Evolutionary conservation across 2,888 invertebrate genomes (phyloP).

Genomic region (Hofmannophila pseudospretella): DNA sequence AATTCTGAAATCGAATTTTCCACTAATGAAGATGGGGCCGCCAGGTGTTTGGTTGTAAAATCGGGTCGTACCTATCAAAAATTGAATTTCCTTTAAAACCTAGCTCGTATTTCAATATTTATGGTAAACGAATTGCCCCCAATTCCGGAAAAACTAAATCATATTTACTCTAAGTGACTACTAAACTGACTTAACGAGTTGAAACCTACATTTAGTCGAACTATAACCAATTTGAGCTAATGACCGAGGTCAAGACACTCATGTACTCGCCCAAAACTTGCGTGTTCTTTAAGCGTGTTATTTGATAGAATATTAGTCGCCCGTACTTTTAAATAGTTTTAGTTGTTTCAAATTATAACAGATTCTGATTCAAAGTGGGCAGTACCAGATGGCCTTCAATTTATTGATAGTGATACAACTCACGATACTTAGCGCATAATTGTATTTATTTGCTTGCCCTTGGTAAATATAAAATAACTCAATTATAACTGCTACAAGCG

Average conservation of each 20-base stretch:
- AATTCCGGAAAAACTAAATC: neutral
- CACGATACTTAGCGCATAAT: neutral
- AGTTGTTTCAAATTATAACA: neutral
- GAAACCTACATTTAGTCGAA: conserved; percentile 1
- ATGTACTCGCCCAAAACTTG: neutral
- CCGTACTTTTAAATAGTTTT: too few species aligned
- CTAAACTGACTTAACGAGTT: neutral
- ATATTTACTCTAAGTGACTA: neutral
- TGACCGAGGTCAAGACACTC: conserved; percentile 8
- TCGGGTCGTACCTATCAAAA: too few species aligned
- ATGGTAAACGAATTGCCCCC: too few species aligned
- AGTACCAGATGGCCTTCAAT: conserved; percentile 3
- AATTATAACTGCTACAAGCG: too few species aligned
- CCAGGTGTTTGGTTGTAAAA: too few species aligned
- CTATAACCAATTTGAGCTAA: conserved; percentile 3
- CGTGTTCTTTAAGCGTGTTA: neutral
- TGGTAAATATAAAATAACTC: conserved; percentile 1
- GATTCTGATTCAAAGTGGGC: conserved; percentile 4
- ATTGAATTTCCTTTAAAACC: too few species aligned
- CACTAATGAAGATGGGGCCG: too few species aligned
- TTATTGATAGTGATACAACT: conserved; percentile 2
- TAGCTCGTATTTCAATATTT: too few species aligned
- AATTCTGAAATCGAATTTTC: too few species aligned
- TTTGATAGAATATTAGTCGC: too few species aligned
- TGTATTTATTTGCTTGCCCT: conserved; percentile 2